Conservation (phyloP, 2,888 invertebrate genomes). For the Oscheius myriophilus region DNA sequence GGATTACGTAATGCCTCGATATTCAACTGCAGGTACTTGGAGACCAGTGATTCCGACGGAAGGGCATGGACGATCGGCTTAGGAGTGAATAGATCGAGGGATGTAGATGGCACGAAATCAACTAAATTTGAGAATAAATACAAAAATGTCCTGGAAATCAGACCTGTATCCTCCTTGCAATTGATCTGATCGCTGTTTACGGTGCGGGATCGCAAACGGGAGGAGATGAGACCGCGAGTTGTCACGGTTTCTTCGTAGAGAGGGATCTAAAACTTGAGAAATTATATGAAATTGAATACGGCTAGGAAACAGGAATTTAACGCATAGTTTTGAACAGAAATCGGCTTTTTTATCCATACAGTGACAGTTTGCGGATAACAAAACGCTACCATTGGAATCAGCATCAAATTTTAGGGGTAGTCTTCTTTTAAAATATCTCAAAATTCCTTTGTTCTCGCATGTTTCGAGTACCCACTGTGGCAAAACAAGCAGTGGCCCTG, state of each 20-base stretch:
- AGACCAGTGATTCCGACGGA: constrained; percentile 28
- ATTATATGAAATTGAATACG: too few relatives aligned
- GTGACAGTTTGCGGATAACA: too few relatives aligned
- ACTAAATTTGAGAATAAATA: background rate
- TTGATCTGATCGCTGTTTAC: constrained; percentile 12
- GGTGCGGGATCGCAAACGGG: constrained; percentile 23
- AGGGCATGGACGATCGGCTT: constrained; percentile 26
- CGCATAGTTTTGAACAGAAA: too few relatives aligned
- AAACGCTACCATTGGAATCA: too few relatives aligned
- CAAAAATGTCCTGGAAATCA: background rate
- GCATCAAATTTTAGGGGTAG: too few relatives aligned
- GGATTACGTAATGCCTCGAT: constrained; percentile 34
- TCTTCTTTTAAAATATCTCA: too few relatives aligned
- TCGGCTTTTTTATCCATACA: too few relatives aligned
- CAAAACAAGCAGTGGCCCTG: too few relatives aligned
- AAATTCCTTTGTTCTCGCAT: too few relatives aligned
- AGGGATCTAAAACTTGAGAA: constrained; percentile 37
- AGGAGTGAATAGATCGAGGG: background rate
- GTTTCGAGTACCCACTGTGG: too few relatives aligned
- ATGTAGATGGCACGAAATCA: background rate
- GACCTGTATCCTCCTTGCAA: background rate
- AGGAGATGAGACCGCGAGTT: constrained; percentile 28
- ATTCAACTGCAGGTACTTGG: constrained; percentile 12
- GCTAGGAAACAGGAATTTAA: too few relatives aligned
- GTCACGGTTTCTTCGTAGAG: constrained; percentile 40